These are phyloP conservation scores for Papilio glaucus DNA, from an alignment of 1,140 invertebrate genomes.

Conservation along the genomic window DNA sequence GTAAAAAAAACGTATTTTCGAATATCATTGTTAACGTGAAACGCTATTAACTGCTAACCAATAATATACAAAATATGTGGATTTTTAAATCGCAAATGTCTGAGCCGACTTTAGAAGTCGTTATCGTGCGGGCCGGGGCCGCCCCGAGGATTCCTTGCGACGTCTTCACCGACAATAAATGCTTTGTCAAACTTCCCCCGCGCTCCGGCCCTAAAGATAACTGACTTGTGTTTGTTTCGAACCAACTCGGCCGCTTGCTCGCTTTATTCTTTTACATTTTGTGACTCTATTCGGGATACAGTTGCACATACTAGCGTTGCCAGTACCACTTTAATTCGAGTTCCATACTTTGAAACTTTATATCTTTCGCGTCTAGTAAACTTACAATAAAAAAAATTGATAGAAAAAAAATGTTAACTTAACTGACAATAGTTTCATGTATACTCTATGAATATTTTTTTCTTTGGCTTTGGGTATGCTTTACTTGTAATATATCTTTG, in stretches of 20 bases:
- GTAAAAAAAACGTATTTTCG: no score
- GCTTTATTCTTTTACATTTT: slow-evolving; percentile 55
- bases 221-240: slow-evolving; percentile 69
- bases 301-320: background rate
- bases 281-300: slow-evolving; percentile 44
- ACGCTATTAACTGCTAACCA: background rate
- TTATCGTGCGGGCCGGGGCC: slow-evolving; percentile 61
- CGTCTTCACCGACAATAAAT: slow-evolving; percentile 74
- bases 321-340: slow-evolving; percentile 38
- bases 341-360: slow-evolving; percentile 43
- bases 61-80: background rate
- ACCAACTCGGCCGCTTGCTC: slow-evolving; percentile 49
- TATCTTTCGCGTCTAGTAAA: no score
- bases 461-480: no score
- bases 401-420: no score
- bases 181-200: slow-evolving; percentile 75
- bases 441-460: no score
- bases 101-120: slow-evolving; percentile 65
- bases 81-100: slow-evolving; percentile 36
- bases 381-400: no score
- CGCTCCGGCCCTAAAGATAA: slow-evolving; percentile 61
- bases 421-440: no score
- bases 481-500: no score
- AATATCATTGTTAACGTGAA: background rate
- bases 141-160: slow-evolving; percentile 53